Evolutionary conservation across 2,113 vertebrate genomes (phyloP), one percentile per base, ranked within the genome.

Genomic region (Ivindomyrus marchei): DNA sequence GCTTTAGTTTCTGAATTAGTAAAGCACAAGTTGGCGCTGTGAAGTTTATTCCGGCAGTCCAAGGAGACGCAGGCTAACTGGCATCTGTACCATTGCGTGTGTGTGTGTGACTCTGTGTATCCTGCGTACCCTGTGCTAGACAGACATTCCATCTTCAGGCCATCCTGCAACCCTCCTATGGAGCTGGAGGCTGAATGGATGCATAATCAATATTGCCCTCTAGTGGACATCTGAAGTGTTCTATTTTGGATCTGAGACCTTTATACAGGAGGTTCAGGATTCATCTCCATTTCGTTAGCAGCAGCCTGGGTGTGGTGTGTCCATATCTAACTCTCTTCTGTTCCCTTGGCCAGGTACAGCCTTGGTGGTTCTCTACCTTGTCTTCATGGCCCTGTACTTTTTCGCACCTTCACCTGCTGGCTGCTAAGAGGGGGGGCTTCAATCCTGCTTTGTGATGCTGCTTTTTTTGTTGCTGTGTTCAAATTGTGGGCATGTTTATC

Each of bases 361-460:
- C 88, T 93, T 96, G 52, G 96, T 98, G 88, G 96, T 96, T 92
- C 96, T 97, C 85, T 96, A 97, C 93, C 95, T 97, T 92, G 97
- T 98, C 93, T 95, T 97, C 39, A 77, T 97, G 91, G 95, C 96
- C 0, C 93, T 97, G 47, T 97, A 96, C 89, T 97, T 96, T 93
- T 97, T 97, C 0, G 96, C 97, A 17, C 97, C 97, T 0, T 96
- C 97, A 0, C 96, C 96, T 27, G 92, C 83, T 0, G 95, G 96
- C 2, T 97, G 97, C 95, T 97, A 93, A 97, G 85, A 10, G 84
- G 19, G 77, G 77, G 15, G 56, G 83, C 83, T 47, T 3, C 45
- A 24, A 42, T 24, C 80, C 21, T 47, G 80, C 19, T 7, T 1
- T n/a, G 19, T 46, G 3, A n/a, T 27, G 3, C 21, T n/a, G 24